Percentiles rank a stretch among this genome's conserved stretches.
phyloP scores from a whole-genome alignment of 2,113 vertebrate genomes.

The Neoarius graeffei region DNA sequence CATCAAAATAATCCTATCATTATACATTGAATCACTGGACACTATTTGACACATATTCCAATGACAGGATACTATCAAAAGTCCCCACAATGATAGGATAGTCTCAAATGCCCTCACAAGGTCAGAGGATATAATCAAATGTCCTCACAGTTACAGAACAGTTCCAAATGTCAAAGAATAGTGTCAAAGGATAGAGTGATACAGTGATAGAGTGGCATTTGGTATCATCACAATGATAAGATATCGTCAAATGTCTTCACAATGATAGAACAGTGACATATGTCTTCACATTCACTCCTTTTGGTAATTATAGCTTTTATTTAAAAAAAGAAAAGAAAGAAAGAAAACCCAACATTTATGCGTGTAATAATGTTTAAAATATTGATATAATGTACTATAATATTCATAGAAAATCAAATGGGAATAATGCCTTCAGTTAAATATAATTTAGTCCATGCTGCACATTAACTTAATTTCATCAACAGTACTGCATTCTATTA shows the following conservation, averaged over 20 bases:
- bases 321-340: not conserved
- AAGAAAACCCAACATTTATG: not conserved
- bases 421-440: constrained; percentile 20
- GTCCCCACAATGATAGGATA: not conserved
- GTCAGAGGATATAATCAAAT: not conserved
- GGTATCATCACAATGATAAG: not conserved
- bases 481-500: constrained; percentile 32
- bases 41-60: not conserved
- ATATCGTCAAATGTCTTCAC: not conserved
- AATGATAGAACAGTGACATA: not conserved
- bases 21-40: not conserved
- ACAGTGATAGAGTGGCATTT: too few relatives aligned
- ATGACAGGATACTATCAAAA: not conserved
- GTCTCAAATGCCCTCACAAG: not conserved
- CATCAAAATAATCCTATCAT: not conserved
- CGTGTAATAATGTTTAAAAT: not conserved
- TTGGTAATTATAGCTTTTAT: too few relatives aligned
- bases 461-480: constrained; percentile 42
- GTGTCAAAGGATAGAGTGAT: too few relatives aligned
- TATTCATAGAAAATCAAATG: not conserved
- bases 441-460: constrained; percentile 6
- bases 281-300: not conserved
- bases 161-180: not conserved
- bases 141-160: not conserved
- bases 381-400: not conserved